Percentiles rank a stretch among this genome's conserved stretches.
Conservation (phyloP, 2,888 invertebrate genomes). For the Apotomis capreana region DNA sequence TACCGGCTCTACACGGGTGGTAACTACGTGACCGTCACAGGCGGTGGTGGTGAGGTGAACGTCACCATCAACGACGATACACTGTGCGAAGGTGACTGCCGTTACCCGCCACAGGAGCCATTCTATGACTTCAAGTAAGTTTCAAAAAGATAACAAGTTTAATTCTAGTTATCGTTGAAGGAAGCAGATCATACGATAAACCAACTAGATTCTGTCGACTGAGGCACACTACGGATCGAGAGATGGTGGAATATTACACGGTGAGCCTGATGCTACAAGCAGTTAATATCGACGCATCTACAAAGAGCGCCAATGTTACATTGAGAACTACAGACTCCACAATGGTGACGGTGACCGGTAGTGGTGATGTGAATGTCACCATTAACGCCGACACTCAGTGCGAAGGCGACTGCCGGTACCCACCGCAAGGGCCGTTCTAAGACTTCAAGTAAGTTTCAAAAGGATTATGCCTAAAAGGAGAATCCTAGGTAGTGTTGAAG, state of each 20-base stretch:
- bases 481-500: no score
- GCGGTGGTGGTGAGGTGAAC: constrained; percentile 7
- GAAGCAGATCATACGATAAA: no score
- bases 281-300: no score
- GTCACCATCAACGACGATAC: constrained; percentile 44
- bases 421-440: constrained; percentile 60
- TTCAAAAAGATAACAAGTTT: no score
- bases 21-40: constrained; percentile 43
- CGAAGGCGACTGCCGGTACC: constrained; percentile 62
- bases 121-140: constrained; percentile 69
- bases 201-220: no score
- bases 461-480: no score
- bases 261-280: no score
- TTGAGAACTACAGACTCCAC: no score
- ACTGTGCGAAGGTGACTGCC: constrained; percentile 55
- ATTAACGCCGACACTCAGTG: constrained; percentile 44
- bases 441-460: constrained; percentile 63
- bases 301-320: no score
- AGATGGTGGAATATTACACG: no score
- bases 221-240: no score
- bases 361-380: constrained; percentile 27
- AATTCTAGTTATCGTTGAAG: no score
- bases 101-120: constrained; percentile 60
- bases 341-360: constrained; percentile 38
- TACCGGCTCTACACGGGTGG: constrained; percentile 43